Evolutionary conservation across 2,888 invertebrate genomes (phyloP), one percentile per base, ranked within the genome.

Genomic region (Catocala fraxini): DNA sequence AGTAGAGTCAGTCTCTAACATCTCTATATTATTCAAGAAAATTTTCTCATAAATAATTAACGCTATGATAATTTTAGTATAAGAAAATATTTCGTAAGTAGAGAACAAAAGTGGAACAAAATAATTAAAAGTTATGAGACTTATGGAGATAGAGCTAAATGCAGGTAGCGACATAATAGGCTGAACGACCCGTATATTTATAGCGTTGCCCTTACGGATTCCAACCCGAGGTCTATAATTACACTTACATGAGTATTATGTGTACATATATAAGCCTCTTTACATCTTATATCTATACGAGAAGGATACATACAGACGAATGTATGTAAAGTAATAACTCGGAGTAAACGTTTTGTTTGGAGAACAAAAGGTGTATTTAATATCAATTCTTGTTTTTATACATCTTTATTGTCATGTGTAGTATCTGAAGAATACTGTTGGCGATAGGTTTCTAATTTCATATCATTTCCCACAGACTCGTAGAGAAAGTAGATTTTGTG

Each of bases 151-250:
- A 12, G 34, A 46, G 39, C 42, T 4, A 59, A 66, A 58, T 63
- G 56, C 59, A 66, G 70, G 75, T 59, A 65, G 55, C 45, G 15
- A 48, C 34, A 42, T 61, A 56, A 61, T 56, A 51, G 51, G 49
- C 15, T 56, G 43, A 43, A 39, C 34, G 47, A 57, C 25, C 53
- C 56, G 59, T 64, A 53, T 70, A 70, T 73, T 75, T 64, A 70
- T 75, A 73, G 70, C 42, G 46, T 55, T 56, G 52, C 62, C 70
- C 73, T 48, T 46, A 60, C 46, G 54, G 58, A 64, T 73, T 60
- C 54, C 52, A 53, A 25, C 56, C 67, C 52, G 51, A 52, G 55
- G 42, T 55, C 70, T 73, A 75, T 73, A 73, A 65, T 73, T 73
- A 73, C 54, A 51, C 51, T 46, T 65, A 59, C 41, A 56, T 15